These are phyloP conservation scores for Apomyelois bistriatella DNA, from an alignment of 2,888 invertebrate genomes.

Conservation along the genomic window DNA sequence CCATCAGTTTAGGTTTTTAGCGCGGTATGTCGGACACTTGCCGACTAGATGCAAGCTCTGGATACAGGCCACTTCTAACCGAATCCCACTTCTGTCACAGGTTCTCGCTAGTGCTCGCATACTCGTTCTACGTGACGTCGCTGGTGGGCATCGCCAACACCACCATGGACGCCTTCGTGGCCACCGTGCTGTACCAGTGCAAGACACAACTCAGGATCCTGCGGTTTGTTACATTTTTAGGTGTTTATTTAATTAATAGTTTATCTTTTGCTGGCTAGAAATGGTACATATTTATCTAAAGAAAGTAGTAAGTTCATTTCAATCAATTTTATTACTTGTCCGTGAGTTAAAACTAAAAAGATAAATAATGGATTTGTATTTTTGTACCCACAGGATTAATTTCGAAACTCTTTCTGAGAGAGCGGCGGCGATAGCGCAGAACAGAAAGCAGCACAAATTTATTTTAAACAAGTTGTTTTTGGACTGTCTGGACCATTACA, in stretches of 20 bases:
- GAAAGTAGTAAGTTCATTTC: too few species aligned
- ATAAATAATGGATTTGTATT: too few species aligned
- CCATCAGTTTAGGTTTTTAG: not conserved
- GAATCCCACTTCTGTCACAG: too few species aligned
- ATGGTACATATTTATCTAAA: too few species aligned
- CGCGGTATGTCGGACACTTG: too few species aligned
- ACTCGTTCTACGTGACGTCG: constrained; percentile 64
- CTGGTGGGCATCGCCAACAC: constrained; percentile 70
- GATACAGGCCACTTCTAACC: too few species aligned
- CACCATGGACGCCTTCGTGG: constrained; percentile 70
- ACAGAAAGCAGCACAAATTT: not conserved
- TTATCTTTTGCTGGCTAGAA: too few species aligned
- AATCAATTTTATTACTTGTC: too few species aligned
- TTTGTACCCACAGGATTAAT: not conserved
- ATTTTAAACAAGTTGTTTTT: not conserved
- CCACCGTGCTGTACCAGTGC: constrained; percentile 58
- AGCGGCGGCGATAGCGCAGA: not conserved
- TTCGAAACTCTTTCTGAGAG: not conserved
- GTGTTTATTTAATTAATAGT: too few species aligned
- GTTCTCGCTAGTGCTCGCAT: constrained; percentile 47
- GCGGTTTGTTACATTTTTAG: constrained; percentile 33
- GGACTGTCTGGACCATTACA: constrained; percentile 1
- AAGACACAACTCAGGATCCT: constrained; percentile 57
- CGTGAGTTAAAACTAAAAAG: too few species aligned
- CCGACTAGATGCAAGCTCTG: too few species aligned